A percentile compares a stretch with the other conserved stretches of the same genome.
Evolutionary conservation across 2,888 invertebrate species (phyloP).

Genomic region (Malthinus flaveolus): DNA sequence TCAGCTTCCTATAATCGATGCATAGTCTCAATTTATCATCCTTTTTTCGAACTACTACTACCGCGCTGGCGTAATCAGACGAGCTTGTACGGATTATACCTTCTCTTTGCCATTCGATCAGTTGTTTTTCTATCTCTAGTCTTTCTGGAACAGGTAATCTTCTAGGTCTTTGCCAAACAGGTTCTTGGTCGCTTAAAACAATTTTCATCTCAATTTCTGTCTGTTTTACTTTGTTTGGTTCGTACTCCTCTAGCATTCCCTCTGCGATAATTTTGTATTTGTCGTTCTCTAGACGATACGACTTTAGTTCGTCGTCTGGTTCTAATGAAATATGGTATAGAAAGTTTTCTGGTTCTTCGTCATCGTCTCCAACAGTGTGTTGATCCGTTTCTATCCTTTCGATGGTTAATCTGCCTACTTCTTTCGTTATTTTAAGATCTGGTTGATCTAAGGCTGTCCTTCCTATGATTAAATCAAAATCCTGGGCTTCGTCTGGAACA

Average conservation of each 20-base stretch:
- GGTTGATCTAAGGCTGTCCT: slow-evolving; percentile 7
- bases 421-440: not conserved
- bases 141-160: slow-evolving; percentile 35
- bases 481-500: not conserved
- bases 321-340: too few relatives aligned
- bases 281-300: too few relatives aligned
- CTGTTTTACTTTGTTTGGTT: slow-evolving; percentile 30
- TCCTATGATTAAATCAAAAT: slow-evolving; percentile 1
- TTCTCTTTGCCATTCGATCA: slow-evolving; percentile 41
- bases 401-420: not conserved
- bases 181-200: slow-evolving; percentile 39
- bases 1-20: slow-evolving; percentile 49
- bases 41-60: slow-evolving; percentile 41
- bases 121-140: slow-evolving; percentile 37
- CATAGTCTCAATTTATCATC: slow-evolving; percentile 40
- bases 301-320: not conserved
- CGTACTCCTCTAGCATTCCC: slow-evolving; percentile 29
- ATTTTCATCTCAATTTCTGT: slow-evolving; percentile 39
- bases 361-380: slow-evolving; percentile 3
- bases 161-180: slow-evolving; percentile 37
- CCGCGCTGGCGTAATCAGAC: slow-evolving; percentile 44
- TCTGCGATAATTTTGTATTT: not conserved
- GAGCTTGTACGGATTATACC: slow-evolving; percentile 41
- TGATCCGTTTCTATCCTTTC: not conserved
- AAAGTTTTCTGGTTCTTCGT: slow-evolving; percentile 4